Conservation (phyloP, 2,113 vertebrate species). For the Paedocypris sp. region DNA sequence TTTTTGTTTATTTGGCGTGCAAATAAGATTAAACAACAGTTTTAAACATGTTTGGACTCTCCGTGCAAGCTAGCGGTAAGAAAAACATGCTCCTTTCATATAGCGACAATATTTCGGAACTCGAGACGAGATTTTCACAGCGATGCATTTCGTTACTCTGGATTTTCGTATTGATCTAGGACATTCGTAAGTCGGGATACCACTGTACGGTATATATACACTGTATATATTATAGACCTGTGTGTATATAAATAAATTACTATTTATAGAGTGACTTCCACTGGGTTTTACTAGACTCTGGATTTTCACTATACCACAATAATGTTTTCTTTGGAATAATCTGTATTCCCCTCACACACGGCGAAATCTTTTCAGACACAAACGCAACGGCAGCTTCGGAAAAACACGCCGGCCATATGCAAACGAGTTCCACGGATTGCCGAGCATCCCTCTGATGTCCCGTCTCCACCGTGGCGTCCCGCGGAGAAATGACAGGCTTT, state of each 20-base stretch:
- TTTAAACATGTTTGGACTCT: too few species aligned
- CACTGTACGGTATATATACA: too few species aligned
- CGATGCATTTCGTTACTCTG: too few species aligned
- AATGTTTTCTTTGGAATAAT: slow-evolving; percentile 7
- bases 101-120: too few species aligned
- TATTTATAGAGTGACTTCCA: background rate
- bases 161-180: too few species aligned
- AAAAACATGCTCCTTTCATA: too few species aligned
- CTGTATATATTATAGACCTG: too few species aligned
- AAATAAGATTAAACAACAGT: too few species aligned
- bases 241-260: background rate
- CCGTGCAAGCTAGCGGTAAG: too few species aligned
- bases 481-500: slow-evolving; percentile 11
- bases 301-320: slow-evolving; percentile 2
- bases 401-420: slow-evolving; percentile 12
- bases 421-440: slow-evolving; percentile 9
- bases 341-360: background rate
- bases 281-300: background rate
- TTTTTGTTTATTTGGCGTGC: too few species aligned
- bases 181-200: too few species aligned
- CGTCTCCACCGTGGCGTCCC: background rate
- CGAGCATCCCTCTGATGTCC: background rate
- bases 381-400: background rate
- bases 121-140: too few species aligned
- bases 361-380: background rate